Conservation (phyloP, 2,113 vertebrate species). For the Anseranas semipalmata region DNA sequence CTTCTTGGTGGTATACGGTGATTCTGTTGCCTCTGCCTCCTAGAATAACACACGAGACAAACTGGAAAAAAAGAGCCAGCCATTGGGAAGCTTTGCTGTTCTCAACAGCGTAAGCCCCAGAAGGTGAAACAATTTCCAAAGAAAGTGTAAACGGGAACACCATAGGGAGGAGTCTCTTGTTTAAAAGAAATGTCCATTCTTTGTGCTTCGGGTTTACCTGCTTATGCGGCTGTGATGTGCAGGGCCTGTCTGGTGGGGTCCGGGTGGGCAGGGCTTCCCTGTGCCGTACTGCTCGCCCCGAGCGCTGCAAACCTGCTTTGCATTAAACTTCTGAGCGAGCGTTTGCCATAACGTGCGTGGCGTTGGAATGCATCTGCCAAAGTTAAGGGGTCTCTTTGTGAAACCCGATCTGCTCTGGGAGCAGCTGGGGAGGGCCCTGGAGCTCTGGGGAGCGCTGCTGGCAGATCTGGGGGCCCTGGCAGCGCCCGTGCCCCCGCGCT, state of each 20-base stretch:
- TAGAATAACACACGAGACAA: rapidly evolving
- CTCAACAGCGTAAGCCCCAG: neutral
- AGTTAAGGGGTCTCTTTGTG: neutral
- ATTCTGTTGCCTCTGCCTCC: neutral
- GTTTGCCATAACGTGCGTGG: neutral
- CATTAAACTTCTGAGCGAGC: neutral
- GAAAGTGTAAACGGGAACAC: neutral
- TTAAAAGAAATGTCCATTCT: neutral
- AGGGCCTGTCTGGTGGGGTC: neutral
- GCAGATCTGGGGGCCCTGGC: neutral
- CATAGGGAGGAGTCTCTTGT: rapidly evolving
- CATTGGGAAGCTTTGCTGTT: neutral
- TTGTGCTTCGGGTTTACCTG: neutral
- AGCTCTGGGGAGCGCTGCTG: neutral
- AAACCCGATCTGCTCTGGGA: neutral
- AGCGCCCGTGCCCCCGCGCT: too few relatives aligned
- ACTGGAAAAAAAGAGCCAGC: too few relatives aligned
- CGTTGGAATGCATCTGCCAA: neutral
- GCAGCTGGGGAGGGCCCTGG: neutral
- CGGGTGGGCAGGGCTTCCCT: neutral
- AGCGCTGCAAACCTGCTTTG: neutral
- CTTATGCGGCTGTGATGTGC: rapidly evolving
- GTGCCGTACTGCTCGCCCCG: rapidly evolving
- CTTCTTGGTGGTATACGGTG: neutral
- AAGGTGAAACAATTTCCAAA: neutral